A percentile compares a stretch with the other conserved stretches of the same genome.
Conservation (phyloP, 2,888 invertebrate genomes). For the Drosophila merina region DNA sequence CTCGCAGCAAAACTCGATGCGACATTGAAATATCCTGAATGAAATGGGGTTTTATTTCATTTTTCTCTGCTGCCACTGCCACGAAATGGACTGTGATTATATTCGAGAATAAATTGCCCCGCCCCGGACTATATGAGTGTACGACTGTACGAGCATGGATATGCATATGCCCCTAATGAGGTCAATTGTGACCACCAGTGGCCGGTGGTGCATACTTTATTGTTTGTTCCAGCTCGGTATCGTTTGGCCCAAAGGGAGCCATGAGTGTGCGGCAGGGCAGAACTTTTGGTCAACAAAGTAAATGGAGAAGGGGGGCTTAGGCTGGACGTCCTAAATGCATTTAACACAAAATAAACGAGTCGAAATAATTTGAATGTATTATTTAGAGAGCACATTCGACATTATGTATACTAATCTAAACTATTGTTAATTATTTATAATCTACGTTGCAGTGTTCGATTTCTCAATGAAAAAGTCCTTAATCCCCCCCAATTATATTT, state of each 20-base stretch:
- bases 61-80: conserved; percentile 15
- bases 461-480: too few relatives aligned
- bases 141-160: too few relatives aligned
- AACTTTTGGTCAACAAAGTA: background rate
- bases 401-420: background rate
- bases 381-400: background rate
- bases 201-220: conserved; percentile 23
- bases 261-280: background rate
- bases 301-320: background rate
- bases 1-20: conserved; percentile 40
- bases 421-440: too few relatives aligned
- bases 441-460: too few relatives aligned
- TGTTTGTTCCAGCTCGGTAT: conserved; percentile 24
- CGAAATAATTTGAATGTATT: conserved; percentile 5
- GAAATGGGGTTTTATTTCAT: conserved; percentile 24
- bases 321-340: background rate
- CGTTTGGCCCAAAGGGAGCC: conserved; percentile 24
- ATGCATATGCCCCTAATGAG: conserved; percentile 34
- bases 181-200: conserved; percentile 48
- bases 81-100: conserved; percentile 27
- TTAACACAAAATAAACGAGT: background rate
- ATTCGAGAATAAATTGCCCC: conserved; percentile 25
- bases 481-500: background rate
- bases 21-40: conserved; percentile 35
- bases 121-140: background rate